A percentile compares a stretch with the other conserved stretches of the same genome.
Evolutionary conservation across 2,888 invertebrate species (phyloP).

Genomic region (Noctuana brunneofusca): DNA sequence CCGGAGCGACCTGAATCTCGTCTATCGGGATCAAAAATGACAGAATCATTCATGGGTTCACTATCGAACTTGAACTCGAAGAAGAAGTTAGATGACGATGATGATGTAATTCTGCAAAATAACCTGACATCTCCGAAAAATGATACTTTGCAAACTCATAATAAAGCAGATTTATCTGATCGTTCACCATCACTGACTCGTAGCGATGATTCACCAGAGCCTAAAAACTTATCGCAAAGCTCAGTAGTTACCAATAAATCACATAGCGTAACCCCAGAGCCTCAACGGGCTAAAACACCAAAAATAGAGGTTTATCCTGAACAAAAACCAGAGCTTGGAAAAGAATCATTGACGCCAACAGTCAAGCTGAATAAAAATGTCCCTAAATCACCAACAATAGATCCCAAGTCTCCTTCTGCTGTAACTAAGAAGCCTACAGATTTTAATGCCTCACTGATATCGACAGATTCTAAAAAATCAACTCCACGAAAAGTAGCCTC

Average conservation of each 20-base stretch:
- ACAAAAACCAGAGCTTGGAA: conserved; percentile 45
- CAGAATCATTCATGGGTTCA: conserved; percentile 75
- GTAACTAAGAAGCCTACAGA: conserved; percentile 70
- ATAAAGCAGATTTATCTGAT: conserved; percentile 66
- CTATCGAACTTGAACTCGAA: conserved; percentile 62
- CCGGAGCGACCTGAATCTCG: conserved; percentile 74
- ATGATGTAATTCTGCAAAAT: conserved; percentile 71
- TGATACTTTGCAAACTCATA: conserved; percentile 52
- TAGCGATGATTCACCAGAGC: conserved; percentile 78
- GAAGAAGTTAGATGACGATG: conserved; percentile 72
- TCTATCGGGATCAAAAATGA: conserved; percentile 75
- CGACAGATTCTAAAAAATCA: conserved; percentile 62
- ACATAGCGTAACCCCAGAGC: conserved; percentile 60
- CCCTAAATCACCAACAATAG: conserved; percentile 60
- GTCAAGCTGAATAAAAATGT: conserved; percentile 54
- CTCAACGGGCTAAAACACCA: conserved; percentile 69
- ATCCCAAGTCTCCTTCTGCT: conserved; percentile 56
- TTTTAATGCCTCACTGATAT: conserved; percentile 54
- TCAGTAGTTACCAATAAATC: conserved; percentile 54
- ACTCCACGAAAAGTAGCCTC: conserved; percentile 72
- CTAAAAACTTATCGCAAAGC: conserved; percentile 58
- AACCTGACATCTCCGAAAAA: conserved; percentile 51
- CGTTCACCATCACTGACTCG: conserved; percentile 77
- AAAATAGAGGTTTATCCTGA: conserved; percentile 61
- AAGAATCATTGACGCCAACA: conserved; percentile 48